phyloP scores from a whole-genome alignment of 2,888 invertebrate species.

The Antheraea yamamai region DNA sequence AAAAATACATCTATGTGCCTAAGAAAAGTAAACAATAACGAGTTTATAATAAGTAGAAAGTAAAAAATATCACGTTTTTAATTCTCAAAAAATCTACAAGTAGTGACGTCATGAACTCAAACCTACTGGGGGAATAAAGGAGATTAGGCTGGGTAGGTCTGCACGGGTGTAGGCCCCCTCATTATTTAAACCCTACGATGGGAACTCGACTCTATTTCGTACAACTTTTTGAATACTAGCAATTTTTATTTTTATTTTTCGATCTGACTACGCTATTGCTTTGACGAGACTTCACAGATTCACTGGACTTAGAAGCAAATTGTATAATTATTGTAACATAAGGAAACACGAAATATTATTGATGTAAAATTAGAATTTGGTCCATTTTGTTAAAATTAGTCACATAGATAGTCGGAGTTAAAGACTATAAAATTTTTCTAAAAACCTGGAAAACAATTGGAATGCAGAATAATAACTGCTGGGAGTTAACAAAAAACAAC shows the following conservation, averaged over 20 bases:
- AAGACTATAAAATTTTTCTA: not conserved
- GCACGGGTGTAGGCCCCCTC: conserved; percentile 55
- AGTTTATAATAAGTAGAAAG: conserved; percentile 30
- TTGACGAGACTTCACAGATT: too few species aligned
- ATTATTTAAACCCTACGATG: conserved; percentile 45
- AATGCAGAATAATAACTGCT: not conserved
- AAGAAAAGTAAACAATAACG: conserved; percentile 41
- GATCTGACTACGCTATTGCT: too few species aligned
- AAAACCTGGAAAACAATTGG: not conserved
- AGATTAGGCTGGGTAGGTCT: conserved; percentile 65
- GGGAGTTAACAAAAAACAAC: not conserved
- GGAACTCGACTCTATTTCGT: conserved; percentile 43
- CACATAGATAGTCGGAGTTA: not conserved
- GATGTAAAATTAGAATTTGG: too few species aligned
- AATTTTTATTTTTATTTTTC: too few species aligned
- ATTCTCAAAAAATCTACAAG: conserved; percentile 69
- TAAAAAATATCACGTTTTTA: conserved; percentile 65
- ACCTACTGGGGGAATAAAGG: conserved; percentile 64
- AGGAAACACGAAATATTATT: too few species aligned
- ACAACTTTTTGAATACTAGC: not conserved
- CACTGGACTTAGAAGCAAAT: too few species aligned
- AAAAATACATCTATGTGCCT: conserved; percentile 43
- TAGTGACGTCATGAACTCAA: conserved; percentile 74
- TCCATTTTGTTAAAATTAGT: too few species aligned
- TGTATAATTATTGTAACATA: too few species aligned